Percentiles rank a stretch among this genome's conserved stretches.
Evolutionary conservation across 2,888 invertebrate genomes (phyloP).

Genomic region (Leucophora obtusa): DNA sequence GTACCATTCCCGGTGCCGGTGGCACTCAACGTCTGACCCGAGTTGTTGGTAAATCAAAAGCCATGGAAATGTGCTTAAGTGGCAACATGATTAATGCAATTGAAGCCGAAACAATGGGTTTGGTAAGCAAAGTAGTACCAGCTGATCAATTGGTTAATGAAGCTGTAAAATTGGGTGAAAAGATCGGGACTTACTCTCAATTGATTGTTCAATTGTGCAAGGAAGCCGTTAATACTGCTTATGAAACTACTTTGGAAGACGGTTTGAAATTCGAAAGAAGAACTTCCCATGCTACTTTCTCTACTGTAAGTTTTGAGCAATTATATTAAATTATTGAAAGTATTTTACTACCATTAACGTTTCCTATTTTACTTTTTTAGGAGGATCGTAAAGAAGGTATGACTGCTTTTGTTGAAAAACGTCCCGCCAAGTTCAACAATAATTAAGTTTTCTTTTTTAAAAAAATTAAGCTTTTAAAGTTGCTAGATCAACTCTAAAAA

Average conservation of each 20-base stretch:
- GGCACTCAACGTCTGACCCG: slow-evolving; percentile 87
- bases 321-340: slow-evolving; percentile 4
- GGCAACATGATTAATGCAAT: slow-evolving; percentile 93
- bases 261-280: slow-evolving; percentile 94
- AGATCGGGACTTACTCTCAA: slow-evolving; percentile 93
- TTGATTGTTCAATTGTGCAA: slow-evolving; percentile 92
- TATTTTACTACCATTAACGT: background rate
- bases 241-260: slow-evolving; percentile 91
- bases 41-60: slow-evolving; percentile 96
- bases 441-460: slow-evolving; percentile 79
- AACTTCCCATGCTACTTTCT: slow-evolving; percentile 96
- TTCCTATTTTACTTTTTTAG: slow-evolving; percentile 78
- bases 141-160: slow-evolving; percentile 91
- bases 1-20: slow-evolving; percentile 98
- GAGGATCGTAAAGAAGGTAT: slow-evolving; percentile 98
- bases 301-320: slow-evolving; percentile 85
- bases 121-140: slow-evolving; percentile 93
- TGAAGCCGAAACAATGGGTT: slow-evolving; percentile 93
- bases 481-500: background rate
- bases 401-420: slow-evolving; percentile 97
- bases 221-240: slow-evolving; percentile 93
- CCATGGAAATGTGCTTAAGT: slow-evolving; percentile 98
- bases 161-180: slow-evolving; percentile 95
- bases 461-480: background rate
- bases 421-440: slow-evolving; percentile 91